These are phyloP conservation scores for Chelidonichthys spinosus DNA, from an alignment of 2,797 vertebrate genomes.

Conservation along the genomic window DNA sequence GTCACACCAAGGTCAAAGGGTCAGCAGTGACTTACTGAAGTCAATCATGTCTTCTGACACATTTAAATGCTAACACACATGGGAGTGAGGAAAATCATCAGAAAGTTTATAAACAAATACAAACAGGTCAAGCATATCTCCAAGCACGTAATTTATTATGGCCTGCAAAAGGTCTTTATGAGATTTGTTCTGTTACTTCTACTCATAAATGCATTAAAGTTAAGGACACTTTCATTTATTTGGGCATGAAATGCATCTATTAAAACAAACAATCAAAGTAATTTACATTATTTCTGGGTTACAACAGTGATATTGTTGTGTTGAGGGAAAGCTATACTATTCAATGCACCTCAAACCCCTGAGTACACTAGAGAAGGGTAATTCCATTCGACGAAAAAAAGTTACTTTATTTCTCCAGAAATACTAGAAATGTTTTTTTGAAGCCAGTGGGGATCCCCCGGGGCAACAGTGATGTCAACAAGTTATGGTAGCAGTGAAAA, in stretches of 20 bases:
- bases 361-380: too few relatives aligned
- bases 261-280: not conserved
- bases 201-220: not conserved
- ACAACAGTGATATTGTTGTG: too few relatives aligned
- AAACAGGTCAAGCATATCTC: too few relatives aligned
- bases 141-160: too few relatives aligned
- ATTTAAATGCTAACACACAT: not conserved
- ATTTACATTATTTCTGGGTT: not conserved
- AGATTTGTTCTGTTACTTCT: not conserved
- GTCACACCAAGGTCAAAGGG: not conserved
- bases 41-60: not conserved
- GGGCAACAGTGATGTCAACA: slow-evolving; percentile 36
- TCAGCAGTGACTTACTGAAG: not conserved
- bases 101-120: not conserved
- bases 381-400: too few relatives aligned
- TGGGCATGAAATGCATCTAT: not conserved
- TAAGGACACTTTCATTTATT: not conserved
- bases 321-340: not conserved
- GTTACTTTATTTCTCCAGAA: not conserved
- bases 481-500: not conserved
- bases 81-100: not conserved
- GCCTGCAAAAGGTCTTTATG: too few relatives aligned
- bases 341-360: too few relatives aligned
- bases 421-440: not conserved
- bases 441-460: slow-evolving; percentile 17